Evolutionary conservation across 2,888 invertebrate genomes (phyloP), one percentile per base, ranked within the genome.

Genomic region (Drosophila diplacantha): DNA sequence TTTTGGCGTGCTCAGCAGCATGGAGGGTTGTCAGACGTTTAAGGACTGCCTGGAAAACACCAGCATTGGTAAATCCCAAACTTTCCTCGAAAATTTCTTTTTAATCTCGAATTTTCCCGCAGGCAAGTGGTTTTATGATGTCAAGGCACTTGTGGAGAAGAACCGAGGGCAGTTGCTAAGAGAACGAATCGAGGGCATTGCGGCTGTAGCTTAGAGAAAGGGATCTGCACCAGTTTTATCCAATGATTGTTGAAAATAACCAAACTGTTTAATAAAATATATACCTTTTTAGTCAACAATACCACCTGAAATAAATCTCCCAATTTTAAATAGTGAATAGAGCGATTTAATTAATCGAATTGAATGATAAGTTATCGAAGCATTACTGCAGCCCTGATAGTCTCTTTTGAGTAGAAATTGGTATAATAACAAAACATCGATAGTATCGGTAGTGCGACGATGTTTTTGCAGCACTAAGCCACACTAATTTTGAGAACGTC

Each of bases 21-120:
- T 98, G 85, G 97, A 98, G 88, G 98, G 98, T 0, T 97, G 97
- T 83, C 87, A 90, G 38, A 96, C 98, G 0, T 98, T 98, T 86
- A 89, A 93, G 75, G 98, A 98, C 87, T 89, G 94, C 44, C 87
- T 93, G 34, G 76, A 90, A 3, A 90, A 95, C 77, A 95, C 96
- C 0, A 91, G 92, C 50, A 93, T 98, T 51, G 91, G 91, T 35
- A 88, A 85, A 22, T 38, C 4, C 14, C 3, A 18, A 4, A 0
- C n/a, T 22, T 11, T 1, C 6, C 3, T 0, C 5, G 18, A 8
- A 4, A 11, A 3, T 11, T 2, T 14, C 0, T 41, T 3, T 6
- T 7, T 12, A 14, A 26, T 4, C 7, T 8, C n/a, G 6, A 11
- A 5, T 26, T 31, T 32, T 14, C 3, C 5, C 43, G 5, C 34